Evolutionary conservation across 1,140 invertebrate genomes (phyloP).

Genomic region (Sesamia nonagrioides): DNA sequence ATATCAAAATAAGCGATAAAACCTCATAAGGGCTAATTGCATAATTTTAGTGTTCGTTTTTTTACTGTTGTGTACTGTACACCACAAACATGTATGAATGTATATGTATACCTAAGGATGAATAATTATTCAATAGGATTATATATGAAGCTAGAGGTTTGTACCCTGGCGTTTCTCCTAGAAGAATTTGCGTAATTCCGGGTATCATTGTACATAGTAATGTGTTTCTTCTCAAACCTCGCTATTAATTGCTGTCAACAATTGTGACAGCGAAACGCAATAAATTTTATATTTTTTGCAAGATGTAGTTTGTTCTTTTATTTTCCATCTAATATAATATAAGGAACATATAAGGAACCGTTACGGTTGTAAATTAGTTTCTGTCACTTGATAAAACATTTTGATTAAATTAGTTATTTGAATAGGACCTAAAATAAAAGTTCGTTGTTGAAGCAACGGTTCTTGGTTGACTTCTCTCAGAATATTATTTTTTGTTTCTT

Average conservation of each 20-base stretch:
- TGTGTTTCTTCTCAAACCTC: neutral
- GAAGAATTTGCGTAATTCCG: too few relatives aligned
- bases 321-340: neutral
- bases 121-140: too few relatives aligned
- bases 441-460: slow-evolving; percentile 17
- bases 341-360: neutral
- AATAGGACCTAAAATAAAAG: neutral
- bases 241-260: neutral
- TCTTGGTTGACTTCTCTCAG: neutral
- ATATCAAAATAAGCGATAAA: too few relatives aligned
- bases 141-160: too few relatives aligned
- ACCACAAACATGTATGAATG: too few relatives aligned
- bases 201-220: neutral
- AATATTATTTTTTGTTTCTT: slow-evolving; percentile 12
- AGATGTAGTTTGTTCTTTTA: neutral
- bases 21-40: too few relatives aligned
- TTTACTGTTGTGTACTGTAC: too few relatives aligned
- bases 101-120: too few relatives aligned
- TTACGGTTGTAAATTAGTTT: slow-evolving; percentile 8
- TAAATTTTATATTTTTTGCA: slow-evolving; percentile 16
- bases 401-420: neutral
- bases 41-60: too few relatives aligned
- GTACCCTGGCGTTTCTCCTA: too few relatives aligned
- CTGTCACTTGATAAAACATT: neutral
- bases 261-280: neutral